These are phyloP conservation scores for Parelbella ahira DNA, from an alignment of 2,888 invertebrate species.

Conservation along the genomic window DNA sequence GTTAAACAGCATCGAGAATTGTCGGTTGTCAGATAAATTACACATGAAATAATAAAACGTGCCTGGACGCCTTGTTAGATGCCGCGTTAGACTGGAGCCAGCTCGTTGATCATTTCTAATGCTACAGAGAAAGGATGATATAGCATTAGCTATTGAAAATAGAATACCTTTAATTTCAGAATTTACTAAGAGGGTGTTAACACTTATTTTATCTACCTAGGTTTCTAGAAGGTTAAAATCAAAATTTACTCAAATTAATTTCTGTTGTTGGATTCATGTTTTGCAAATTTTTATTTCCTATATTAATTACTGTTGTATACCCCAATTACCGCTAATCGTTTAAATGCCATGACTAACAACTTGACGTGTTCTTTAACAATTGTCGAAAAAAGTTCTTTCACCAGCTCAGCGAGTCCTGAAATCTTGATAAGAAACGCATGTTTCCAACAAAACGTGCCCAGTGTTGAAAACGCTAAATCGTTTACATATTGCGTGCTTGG, in stretches of 20 bases:
- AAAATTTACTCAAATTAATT: no score
- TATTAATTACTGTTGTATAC: no score
- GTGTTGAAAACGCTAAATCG: constrained; percentile 18
- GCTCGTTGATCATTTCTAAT: constrained; percentile 37
- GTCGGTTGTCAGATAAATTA: constrained; percentile 69
- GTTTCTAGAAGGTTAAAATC: no score
- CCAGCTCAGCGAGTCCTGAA: constrained; percentile 15
- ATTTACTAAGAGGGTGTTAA: no score
- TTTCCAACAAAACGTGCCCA: constrained; percentile 17
- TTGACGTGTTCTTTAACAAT: constrained; percentile 20
- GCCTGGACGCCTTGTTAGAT: constrained; percentile 50
- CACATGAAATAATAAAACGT: constrained; percentile 67
- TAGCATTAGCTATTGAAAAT: constrained; percentile 1
- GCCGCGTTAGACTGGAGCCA: constrained; percentile 33
- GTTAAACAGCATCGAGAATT: constrained; percentile 58
- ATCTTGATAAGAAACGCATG: constrained; percentile 24
- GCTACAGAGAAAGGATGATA: background rate
- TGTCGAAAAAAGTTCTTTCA: constrained; percentile 16
- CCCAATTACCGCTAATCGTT: background rate
- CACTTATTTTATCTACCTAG: no score
- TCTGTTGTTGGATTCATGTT: no score
- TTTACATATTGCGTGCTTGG: constrained; percentile 19
- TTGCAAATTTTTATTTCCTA: no score
- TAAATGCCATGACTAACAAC: constrained; percentile 10
- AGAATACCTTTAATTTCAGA: constrained; percentile 3